Evolutionary conservation across 2,888 invertebrate species (phyloP).

Genomic region (Selenia dentaria): DNA sequence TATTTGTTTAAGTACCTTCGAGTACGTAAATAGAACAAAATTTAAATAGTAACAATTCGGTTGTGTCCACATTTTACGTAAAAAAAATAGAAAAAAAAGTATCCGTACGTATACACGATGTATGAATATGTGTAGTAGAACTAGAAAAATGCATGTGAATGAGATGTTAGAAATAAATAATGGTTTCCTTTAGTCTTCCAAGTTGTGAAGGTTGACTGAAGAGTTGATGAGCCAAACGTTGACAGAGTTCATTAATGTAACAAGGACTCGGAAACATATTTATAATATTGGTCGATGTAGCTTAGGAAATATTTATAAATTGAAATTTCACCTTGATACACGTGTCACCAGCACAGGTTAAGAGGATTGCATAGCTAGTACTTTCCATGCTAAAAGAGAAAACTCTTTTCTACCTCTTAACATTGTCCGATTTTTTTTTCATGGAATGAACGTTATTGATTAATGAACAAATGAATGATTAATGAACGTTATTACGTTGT

Average conservation of each 20-base stretch:
- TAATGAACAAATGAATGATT: too few species aligned
- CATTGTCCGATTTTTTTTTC: too few species aligned
- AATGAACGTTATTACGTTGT: too few species aligned
- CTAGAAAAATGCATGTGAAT: slow-evolving; percentile 40
- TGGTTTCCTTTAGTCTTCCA: slow-evolving; percentile 72
- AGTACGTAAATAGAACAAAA: slow-evolving; percentile 12
- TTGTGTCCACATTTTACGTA: slow-evolving; percentile 58
- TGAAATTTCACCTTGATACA: background rate
- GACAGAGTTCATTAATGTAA: slow-evolving; percentile 64
- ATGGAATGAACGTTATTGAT: too few species aligned
- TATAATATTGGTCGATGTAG: background rate
- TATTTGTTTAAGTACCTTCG: too few species aligned
- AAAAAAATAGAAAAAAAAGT: slow-evolving; percentile 25
- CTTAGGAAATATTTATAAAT: background rate
- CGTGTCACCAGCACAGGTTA: too few species aligned
- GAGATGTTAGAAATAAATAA: slow-evolving; percentile 32
- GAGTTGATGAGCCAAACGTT: slow-evolving; percentile 61
- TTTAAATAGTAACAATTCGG: slow-evolving; percentile 49
- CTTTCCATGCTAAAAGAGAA: too few species aligned
- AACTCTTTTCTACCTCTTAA: too few species aligned
- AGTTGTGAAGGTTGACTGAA: slow-evolving; percentile 69
- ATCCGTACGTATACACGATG: slow-evolving; percentile 62
- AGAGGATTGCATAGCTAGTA: too few species aligned
- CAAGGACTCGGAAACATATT: slow-evolving; percentile 42
- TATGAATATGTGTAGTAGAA: slow-evolving; percentile 55